These are phyloP conservation scores for Crenichthys baileyi DNA, from an alignment of 2,797 vertebrate genomes.

Conservation along the genomic window DNA sequence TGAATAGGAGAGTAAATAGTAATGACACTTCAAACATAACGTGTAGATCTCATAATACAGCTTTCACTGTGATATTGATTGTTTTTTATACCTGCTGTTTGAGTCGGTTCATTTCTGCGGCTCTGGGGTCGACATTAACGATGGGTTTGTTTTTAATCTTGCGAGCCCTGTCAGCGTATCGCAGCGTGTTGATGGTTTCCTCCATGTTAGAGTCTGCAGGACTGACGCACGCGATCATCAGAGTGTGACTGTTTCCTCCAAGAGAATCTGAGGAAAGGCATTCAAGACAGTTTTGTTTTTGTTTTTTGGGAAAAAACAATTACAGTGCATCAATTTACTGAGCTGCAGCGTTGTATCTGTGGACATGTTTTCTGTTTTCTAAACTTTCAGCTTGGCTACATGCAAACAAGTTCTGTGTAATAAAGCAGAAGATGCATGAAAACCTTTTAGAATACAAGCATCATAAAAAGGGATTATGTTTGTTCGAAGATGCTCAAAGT, in stretches of 20 bases:
- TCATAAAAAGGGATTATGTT: background rate
- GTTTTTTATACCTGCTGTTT: constrained; percentile 88
- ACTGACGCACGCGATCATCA: constrained; percentile 97
- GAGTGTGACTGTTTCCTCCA: constrained; percentile 95
- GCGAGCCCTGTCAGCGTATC: constrained; percentile 95
- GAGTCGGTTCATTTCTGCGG: constrained; percentile 86
- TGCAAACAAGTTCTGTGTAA: background rate
- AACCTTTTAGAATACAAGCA: background rate
- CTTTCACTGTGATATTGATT: background rate
- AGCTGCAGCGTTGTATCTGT: background rate
- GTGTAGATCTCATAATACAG: background rate
- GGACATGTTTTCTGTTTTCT: background rate
- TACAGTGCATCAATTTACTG: background rate
- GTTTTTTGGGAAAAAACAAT: background rate
- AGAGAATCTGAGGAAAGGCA: constrained; percentile 85
- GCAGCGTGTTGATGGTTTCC: constrained; percentile 94
- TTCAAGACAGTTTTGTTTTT: background rate
- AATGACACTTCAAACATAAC: background rate
- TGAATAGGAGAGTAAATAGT: background rate
- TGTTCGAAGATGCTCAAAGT: constrained; percentile 14
- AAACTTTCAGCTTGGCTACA: background rate
- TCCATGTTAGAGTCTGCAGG: constrained; percentile 97
- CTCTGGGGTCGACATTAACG: constrained; percentile 90
- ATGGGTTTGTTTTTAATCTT: constrained; percentile 98
- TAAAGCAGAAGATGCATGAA: background rate